Conservation (phyloP, 2,113 vertebrate genomes). For the Arvicanthis niloticus region DNA sequence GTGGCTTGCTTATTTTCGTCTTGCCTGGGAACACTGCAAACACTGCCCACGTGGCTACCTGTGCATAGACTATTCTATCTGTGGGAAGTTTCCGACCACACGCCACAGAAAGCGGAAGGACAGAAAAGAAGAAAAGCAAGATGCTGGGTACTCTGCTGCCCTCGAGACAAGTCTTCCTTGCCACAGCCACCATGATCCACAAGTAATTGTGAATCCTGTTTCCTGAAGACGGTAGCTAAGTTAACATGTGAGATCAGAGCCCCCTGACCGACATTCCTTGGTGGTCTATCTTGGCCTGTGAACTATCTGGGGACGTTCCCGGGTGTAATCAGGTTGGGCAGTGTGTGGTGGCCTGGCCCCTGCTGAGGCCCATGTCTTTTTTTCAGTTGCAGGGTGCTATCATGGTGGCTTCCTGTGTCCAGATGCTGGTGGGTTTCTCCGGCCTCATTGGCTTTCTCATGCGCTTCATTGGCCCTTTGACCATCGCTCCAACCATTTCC, state of each 20-base stretch:
- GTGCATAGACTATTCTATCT: neutral
- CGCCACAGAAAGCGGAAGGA: neutral
- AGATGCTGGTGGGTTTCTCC: slow-evolving; percentile 96
- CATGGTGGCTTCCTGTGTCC: slow-evolving; percentile 95
- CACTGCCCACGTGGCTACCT: neutral
- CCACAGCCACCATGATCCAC: rapidly evolving
- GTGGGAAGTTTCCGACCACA: neutral
- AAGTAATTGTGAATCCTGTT: neutral
- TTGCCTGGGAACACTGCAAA: neutral
- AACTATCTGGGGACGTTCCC: neutral
- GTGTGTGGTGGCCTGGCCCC: neutral
- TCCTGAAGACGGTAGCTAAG: neutral
- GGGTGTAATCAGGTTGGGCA: neutral
- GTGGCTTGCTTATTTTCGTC: neutral
- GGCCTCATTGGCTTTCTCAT: slow-evolving; percentile 96
- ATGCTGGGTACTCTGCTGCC: too few species aligned
- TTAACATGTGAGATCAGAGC: neutral
- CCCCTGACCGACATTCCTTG: neutral
- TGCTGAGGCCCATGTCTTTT: neutral
- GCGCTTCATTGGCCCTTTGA: slow-evolving; percentile 96
- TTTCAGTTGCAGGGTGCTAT: slow-evolving; percentile 95
- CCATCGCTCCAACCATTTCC: slow-evolving; percentile 97
- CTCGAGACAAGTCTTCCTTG: rapidly evolving
- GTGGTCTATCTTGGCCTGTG: neutral
- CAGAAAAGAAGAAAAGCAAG: neutral